Evolutionary conservation across 2,113 vertebrate species (phyloP).

Genomic region (Boulengeromyrus knoepffleri): DNA sequence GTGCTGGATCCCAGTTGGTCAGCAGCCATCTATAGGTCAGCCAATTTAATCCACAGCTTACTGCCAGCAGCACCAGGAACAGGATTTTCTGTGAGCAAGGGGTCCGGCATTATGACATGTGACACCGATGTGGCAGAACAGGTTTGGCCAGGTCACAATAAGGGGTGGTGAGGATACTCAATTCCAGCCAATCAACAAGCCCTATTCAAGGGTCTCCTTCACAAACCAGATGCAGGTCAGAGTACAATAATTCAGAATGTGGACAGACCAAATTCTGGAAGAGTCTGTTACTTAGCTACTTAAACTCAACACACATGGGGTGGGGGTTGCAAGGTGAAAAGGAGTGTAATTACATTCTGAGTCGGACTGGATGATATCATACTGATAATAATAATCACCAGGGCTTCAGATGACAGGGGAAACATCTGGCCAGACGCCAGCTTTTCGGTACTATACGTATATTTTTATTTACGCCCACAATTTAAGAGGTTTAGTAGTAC

Average conservation of each 20-base stretch:
- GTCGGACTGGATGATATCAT: too few relatives aligned
- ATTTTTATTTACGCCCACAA: too few relatives aligned
- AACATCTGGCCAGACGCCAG: too few relatives aligned
- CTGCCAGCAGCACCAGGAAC: conserved; percentile 33
- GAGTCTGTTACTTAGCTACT: background rate
- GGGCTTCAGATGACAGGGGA: too few relatives aligned
- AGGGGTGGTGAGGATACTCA: background rate
- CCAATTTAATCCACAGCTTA: conserved; percentile 29
- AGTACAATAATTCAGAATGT: background rate
- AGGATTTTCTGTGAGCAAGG: conserved; percentile 22
- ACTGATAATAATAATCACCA: too few relatives aligned
- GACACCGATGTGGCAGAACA: background rate
- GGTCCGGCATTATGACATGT: background rate
- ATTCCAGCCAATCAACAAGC: background rate
- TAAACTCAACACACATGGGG: background rate
- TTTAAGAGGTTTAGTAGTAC: too few relatives aligned
- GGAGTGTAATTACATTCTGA: background rate
- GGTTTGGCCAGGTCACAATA: background rate
- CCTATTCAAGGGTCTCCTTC: background rate
- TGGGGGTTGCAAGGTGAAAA: background rate
- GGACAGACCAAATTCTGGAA: background rate
- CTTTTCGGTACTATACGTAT: too few relatives aligned
- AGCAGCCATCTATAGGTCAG: conserved; percentile 30
- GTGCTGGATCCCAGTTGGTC: conserved; percentile 29
- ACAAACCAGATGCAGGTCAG: background rate